phyloP scores from a whole-genome alignment of 2,113 vertebrate species.

The Poecile atricapillus region DNA sequence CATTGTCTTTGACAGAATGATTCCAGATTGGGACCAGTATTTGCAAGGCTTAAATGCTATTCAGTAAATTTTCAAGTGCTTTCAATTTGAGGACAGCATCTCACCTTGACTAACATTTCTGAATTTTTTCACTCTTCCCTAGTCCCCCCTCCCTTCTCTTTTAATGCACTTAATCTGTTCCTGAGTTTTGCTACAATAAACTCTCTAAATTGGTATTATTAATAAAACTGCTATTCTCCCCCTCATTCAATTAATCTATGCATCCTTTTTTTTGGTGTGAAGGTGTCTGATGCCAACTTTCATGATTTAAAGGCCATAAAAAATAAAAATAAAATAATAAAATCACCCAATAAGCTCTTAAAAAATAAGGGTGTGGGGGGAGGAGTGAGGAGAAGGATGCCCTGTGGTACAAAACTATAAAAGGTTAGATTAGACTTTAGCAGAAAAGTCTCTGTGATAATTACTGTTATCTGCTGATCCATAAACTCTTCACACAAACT shows the following conservation, averaged over 20 bases:
- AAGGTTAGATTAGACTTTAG: conserved; percentile 71
- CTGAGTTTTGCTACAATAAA: conserved; percentile 47
- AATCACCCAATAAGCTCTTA: conserved; percentile 57
- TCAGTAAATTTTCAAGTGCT: background rate
- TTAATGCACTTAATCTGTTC: conserved; percentile 4
- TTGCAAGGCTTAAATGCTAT: background rate
- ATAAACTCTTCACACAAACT: conserved; percentile 73
- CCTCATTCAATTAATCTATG: conserved; percentile 55
- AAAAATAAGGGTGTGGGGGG: background rate
- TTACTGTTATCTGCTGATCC: conserved; percentile 78
- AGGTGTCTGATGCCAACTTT: conserved; percentile 32
- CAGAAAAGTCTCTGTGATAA: conserved; percentile 68
- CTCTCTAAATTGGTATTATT: conserved; percentile 48
- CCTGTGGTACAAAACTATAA: conserved; percentile 63
- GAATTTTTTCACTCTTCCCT: background rate
- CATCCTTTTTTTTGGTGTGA: background rate
- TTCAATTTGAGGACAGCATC: background rate
- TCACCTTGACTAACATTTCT: conserved; percentile 9
- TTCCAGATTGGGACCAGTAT: background rate
- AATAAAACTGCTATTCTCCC: conserved; percentile 44
- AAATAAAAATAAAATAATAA: conserved; percentile 40
- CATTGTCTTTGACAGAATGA: background rate
- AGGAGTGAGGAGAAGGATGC: background rate
- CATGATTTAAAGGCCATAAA: conserved; percentile 58
- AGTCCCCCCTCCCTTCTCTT: background rate